Conservation (phyloP, 1,140 invertebrate species). For the Brachionus manjavacas region DNA sequence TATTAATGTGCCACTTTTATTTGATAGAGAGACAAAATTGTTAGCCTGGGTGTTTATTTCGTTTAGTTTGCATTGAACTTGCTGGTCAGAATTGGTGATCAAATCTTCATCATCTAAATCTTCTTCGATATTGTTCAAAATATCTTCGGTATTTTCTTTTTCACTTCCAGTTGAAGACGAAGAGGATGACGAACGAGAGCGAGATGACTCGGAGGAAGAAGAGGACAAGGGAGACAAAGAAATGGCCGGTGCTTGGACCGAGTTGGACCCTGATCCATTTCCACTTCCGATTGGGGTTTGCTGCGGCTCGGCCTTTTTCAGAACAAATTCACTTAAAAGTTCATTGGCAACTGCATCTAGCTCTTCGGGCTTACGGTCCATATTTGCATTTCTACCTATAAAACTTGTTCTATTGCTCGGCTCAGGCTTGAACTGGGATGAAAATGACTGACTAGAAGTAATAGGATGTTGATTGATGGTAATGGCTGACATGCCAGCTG, state of each 20-base stretch:
- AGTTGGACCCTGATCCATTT: background rate
- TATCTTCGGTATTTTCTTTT: conserved; percentile 29
- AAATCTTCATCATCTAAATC: conserved; percentile 21
- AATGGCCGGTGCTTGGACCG: background rate
- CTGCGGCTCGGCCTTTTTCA: background rate
- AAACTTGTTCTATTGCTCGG: conserved; percentile 16
- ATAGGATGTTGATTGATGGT: conserved; percentile 15
- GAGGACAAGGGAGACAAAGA: conserved; percentile 31
- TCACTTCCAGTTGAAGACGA: conserved; percentile 20
- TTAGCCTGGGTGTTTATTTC: conserved; percentile 1
- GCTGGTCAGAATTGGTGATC: background rate
- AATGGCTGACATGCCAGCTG: conserved; percentile 18
- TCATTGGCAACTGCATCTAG: conserved; percentile 40
- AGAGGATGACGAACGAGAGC: conserved; percentile 25
- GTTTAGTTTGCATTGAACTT: background rate
- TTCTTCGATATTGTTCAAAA: conserved; percentile 4
- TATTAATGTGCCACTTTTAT: conserved; percentile 23
- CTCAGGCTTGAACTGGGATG: conserved; percentile 5
- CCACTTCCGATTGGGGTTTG: background rate
- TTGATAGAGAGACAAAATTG: background rate
- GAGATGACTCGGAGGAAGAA: conserved; percentile 1
- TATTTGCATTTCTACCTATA: background rate
- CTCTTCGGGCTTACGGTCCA: conserved; percentile 32
- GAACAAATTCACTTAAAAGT: conserved; percentile 29
- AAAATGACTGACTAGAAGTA: conserved; percentile 41